Base-by-base conservation (phyloP, 1,140 invertebrate species). In the Eubasilissa regina region DNA sequence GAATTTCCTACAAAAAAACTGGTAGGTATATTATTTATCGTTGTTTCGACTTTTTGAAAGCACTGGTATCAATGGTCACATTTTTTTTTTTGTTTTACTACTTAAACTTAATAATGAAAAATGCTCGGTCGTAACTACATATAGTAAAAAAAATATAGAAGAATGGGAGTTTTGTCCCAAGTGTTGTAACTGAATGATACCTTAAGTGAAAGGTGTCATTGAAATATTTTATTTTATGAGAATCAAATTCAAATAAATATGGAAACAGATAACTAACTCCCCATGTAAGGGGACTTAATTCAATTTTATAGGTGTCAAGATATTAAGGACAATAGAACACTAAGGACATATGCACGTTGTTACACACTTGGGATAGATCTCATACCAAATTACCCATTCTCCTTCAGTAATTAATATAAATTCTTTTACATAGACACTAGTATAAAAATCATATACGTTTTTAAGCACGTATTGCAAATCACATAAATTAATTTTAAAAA, bases 21-120 rank as follows among this genome's bases (percentile, higher is more conserved):
- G 25, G 25, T 35, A 35, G 12, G n/a, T 66, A 1, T 68, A 58
- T 19, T 1, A 19, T 19, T 58, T 19, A 58, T 58, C 55, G 55
- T 58, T 58, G 55, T 58, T 21, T 58, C 21, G 17, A 58, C 55
- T 58, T 58, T 56, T 19, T 19, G 11, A 58, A 58, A 58, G 6
- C 17, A 10, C 55, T 58, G 17, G 15, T 58, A 19, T 21, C 55
- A 35, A 35, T 58, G 55, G 55, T 58, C 17, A 58, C 21, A 19
- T 21, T 19, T 21, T 58, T 58, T 58, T 21, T 10, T 19, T 21
- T 10, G n/a, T 56, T 66, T 21, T 3, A 0, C n/a, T 17, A 56
- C 10, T 3, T 9, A n/a, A 17, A 7, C 15, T 7, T 17, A n/a
- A 19, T 56, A 13, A 21, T 19, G 0, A 17, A 7, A 56, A 4